phyloP scores from a whole-genome alignment of 2,888 invertebrate genomes.

The Gymnoscelis rufifasciata region DNA sequence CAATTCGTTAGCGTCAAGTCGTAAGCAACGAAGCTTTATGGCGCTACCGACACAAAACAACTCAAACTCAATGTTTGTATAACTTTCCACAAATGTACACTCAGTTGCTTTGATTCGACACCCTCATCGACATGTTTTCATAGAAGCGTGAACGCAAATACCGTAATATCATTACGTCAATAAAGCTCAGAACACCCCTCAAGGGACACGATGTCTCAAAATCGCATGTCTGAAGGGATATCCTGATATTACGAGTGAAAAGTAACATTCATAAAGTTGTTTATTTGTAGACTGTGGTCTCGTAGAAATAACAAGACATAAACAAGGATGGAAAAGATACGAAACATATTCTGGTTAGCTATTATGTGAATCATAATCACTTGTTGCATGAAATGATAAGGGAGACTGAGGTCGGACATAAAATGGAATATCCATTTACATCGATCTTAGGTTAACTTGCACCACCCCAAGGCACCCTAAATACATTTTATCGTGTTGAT shows the following conservation, averaged over 20 bases:
- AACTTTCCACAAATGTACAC: conserved; percentile 16
- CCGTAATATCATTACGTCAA: conserved; percentile 35
- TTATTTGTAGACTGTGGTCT: too few species aligned
- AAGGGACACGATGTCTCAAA: conserved; percentile 40
- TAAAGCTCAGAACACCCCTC: conserved; percentile 35
- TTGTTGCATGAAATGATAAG: conserved; percentile 10
- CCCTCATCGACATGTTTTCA: conserved; percentile 29
- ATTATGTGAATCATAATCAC: background rate
- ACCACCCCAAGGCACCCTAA: conserved; percentile 37
- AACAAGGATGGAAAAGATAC: too few species aligned
- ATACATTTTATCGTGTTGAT: conserved; percentile 44
- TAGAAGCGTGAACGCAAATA: conserved; percentile 27
- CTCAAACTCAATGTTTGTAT: conserved; percentile 9
- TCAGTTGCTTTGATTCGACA: conserved; percentile 11
- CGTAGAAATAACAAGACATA: too few species aligned
- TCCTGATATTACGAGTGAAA: conserved; percentile 2
- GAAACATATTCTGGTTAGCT: too few species aligned
- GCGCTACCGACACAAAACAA: conserved; percentile 5
- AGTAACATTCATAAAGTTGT: too few species aligned
- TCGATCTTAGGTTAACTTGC: conserved; percentile 37
- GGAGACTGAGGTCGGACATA: conserved; percentile 1
- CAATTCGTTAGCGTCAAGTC: conserved; percentile 5
- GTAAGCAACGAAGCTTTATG: background rate
- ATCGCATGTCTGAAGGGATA: conserved; percentile 28
- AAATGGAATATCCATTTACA: conserved; percentile 42